Evolutionary conservation across 2,113 vertebrate genomes (phyloP).

Genomic region (Herpetotheres cachinnans): DNA sequence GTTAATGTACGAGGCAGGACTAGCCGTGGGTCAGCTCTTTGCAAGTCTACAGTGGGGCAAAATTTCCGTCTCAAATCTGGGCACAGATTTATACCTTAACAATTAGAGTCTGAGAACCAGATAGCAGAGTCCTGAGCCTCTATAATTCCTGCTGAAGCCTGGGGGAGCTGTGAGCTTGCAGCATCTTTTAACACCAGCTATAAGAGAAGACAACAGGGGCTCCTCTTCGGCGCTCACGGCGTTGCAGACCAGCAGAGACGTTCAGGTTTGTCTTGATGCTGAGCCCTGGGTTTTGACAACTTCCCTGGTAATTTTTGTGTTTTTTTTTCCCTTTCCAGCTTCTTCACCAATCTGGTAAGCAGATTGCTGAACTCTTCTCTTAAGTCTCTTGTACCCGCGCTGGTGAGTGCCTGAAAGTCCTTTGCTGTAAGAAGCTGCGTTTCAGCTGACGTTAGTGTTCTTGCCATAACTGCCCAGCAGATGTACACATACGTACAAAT

Average conservation of each 20-base stretch:
- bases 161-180: not conserved
- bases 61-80: not conserved
- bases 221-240: rapidly evolving
- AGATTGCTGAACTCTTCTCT: not conserved
- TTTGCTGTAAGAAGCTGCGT: not conserved
- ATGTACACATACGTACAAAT: not conserved
- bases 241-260: not conserved
- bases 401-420: constrained; percentile 28
- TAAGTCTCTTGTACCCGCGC: not conserved
- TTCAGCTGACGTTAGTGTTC: not conserved
- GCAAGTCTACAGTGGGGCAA: not conserved
- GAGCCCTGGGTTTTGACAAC: not conserved
- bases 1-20: not conserved
- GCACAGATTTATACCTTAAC: rapidly evolving
- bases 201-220: rapidly evolving
- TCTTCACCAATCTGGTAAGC: not conserved
- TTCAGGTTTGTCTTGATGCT: not conserved
- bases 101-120: not conserved
- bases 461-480: not conserved
- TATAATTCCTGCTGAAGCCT: not conserved
- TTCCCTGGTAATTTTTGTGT: not conserved
- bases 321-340: not conserved
- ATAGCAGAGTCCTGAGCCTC: not conserved
- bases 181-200: not conserved
- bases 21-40: not conserved